phyloP scores from a whole-genome alignment of 2,888 invertebrate genomes.

The Asteroscopus sphinx region DNA sequence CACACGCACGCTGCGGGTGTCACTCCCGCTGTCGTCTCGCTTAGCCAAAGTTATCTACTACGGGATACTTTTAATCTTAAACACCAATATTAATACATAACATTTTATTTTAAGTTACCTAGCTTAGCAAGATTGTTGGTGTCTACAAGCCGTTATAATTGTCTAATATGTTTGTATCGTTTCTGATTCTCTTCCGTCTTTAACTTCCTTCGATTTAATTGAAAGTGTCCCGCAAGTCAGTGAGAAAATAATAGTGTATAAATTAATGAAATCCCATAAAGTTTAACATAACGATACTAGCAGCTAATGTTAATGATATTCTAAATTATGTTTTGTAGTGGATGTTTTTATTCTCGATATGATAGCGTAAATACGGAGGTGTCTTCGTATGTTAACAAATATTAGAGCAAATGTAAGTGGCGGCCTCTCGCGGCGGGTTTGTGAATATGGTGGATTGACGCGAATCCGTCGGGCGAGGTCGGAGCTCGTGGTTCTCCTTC shows the following conservation, averaged over 20 bases:
- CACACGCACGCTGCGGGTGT: constrained; percentile 39
- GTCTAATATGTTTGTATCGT: constrained; percentile 38
- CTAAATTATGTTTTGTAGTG: constrained; percentile 85
- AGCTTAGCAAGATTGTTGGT: constrained; percentile 48
- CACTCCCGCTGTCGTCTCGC: constrained; percentile 62
- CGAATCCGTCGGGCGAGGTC: constrained; percentile 7
- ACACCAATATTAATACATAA: constrained; percentile 44
- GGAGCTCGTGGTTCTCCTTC: constrained; percentile 7
- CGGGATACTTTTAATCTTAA: constrained; percentile 68
- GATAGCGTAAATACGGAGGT: constrained; percentile 64
- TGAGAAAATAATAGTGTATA: constrained; percentile 74
- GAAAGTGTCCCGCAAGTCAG: constrained; percentile 74
- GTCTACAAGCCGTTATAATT: constrained; percentile 41
- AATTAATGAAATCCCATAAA: constrained; percentile 66
- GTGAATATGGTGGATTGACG: neutral
- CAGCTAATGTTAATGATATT: constrained; percentile 73
- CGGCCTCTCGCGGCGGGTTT: constrained; percentile 31
- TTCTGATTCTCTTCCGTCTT: constrained; percentile 24
- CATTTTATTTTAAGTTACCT: constrained; percentile 35
- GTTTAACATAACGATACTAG: constrained; percentile 59
- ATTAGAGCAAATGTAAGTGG: constrained; percentile 52
- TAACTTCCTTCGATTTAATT: constrained; percentile 50
- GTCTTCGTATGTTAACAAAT: constrained; percentile 59
- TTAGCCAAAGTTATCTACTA: constrained; percentile 65
- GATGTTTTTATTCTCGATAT: constrained; percentile 79